These are phyloP conservation scores for Spilogale gracilis DNA, from an alignment of 2,113 vertebrate genomes.

Conservation along the genomic window DNA sequence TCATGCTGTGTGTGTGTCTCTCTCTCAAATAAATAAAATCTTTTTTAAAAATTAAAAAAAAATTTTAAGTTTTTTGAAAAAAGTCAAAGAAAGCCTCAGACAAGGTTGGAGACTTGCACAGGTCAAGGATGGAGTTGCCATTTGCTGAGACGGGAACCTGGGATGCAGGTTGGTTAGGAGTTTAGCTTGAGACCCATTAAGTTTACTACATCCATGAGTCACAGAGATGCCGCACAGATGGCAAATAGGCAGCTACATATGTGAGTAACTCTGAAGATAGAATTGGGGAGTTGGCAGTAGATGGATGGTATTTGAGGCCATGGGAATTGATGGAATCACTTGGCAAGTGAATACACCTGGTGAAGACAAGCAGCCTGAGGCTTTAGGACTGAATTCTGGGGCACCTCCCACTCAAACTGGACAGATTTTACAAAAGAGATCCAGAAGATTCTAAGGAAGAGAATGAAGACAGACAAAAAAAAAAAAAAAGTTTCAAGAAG, in stretches of 20 bases:
- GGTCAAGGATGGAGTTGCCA: background rate
- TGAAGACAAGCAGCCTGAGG: background rate
- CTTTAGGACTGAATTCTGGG: background rate
- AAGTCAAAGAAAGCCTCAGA: background rate
- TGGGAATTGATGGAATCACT: background rate
- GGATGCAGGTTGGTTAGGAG: background rate
- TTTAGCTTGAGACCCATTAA: background rate
- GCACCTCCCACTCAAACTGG: background rate
- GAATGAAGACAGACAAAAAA: background rate
- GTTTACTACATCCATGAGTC: background rate
- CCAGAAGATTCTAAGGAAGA: background rate
- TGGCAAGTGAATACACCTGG: background rate
- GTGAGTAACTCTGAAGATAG: background rate
- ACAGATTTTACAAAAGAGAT: background rate
- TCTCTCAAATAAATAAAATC: background rate
- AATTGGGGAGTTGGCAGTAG: background rate
- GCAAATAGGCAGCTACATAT: background rate
- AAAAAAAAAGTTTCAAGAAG: background rate
- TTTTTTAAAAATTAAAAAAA: background rate
- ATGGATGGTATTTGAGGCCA: background rate
- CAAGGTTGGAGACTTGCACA: background rate
- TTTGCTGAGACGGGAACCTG: background rate
- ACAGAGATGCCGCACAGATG: background rate
- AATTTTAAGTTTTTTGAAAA: background rate
- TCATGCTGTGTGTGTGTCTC: background rate